These are phyloP conservation scores for Tinea trinotella DNA, from an alignment of 2,888 invertebrate species.

Conservation along the genomic window DNA sequence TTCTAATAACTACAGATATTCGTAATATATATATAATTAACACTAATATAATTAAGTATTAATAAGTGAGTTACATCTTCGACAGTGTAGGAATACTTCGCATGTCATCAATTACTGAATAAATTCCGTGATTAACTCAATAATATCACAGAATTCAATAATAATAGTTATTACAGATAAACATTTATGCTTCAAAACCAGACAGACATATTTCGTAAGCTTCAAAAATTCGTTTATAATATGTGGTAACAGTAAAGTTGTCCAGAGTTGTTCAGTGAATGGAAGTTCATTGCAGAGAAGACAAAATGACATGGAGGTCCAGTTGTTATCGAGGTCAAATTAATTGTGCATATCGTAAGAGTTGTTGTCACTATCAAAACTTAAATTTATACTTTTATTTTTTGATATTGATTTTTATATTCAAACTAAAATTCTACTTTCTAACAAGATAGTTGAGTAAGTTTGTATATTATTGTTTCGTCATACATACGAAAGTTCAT, in stretches of 20 bases:
- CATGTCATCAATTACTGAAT: no score
- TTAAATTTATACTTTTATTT: background rate
- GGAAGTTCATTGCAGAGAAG: background rate
- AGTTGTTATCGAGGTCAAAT: conserved; percentile 11
- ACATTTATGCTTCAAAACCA: conserved; percentile 48
- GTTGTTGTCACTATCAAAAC: background rate
- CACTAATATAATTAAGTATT: no score
- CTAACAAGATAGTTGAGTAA: background rate
- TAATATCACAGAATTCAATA: conserved; percentile 22
- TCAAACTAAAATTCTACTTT: background rate
- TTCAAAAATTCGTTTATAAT: conserved; percentile 3
- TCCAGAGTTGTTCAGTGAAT: conserved; percentile 1
- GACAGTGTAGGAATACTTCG: no score
- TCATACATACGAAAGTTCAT: no score
- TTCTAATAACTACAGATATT: no score
- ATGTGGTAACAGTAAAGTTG: background rate
- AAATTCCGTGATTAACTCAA: no score
- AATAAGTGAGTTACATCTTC: no score
- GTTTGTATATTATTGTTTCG: no score
- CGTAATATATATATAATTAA: no score
- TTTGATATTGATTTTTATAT: background rate
- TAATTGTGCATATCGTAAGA: conserved; percentile 1
- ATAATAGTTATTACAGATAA: conserved; percentile 35
- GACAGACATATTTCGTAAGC: conserved; percentile 7
- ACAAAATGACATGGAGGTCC: conserved; percentile 7